Percentiles rank a stretch among this genome's conserved stretches.
These are phyloP conservation scores for Macroramphosus scolopax DNA, from an alignment of 2,797 vertebrate genomes.

Conservation along the genomic window DNA sequence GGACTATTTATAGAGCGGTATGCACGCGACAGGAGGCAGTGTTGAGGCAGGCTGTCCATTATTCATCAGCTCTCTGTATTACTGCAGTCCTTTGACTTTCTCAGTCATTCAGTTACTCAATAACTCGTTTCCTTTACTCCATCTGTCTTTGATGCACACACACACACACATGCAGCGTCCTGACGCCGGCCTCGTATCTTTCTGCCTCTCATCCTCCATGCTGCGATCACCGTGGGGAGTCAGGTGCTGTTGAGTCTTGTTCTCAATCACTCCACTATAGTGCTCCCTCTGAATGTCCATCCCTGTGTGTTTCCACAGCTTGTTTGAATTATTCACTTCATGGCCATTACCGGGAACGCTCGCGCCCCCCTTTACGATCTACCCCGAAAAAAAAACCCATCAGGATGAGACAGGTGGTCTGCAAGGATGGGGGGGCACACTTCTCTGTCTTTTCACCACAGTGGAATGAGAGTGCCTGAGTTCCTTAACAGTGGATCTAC, in stretches of 20 bases:
- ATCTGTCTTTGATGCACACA: slow-evolving; percentile 14
- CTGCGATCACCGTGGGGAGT: slow-evolving; percentile 19
- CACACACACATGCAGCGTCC: not conserved
- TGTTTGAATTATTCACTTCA: slow-evolving; percentile 75
- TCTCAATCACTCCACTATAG: slow-evolving; percentile 55
- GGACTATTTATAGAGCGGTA: slow-evolving; percentile 60
- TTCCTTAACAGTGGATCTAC: slow-evolving; percentile 27
- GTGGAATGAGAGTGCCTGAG: slow-evolving; percentile 21
- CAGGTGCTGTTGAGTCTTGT: slow-evolving; percentile 26
- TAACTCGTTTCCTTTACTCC: slow-evolving; percentile 20
- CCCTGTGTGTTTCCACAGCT: slow-evolving; percentile 50
- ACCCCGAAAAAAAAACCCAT: slow-evolving; percentile 45
- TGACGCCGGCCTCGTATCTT: slow-evolving; percentile 7
- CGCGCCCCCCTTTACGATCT: slow-evolving; percentile 17
- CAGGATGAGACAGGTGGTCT: slow-evolving; percentile 57
- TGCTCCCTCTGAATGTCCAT: slow-evolving; percentile 54
- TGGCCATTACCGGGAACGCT: slow-evolving; percentile 56
- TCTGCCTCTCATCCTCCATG: slow-evolving; percentile 3
- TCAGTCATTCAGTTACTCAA: slow-evolving; percentile 22
- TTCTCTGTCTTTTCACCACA: slow-evolving; percentile 36
- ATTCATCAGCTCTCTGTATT: slow-evolving; percentile 56
- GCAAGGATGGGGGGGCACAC: slow-evolving; percentile 20
- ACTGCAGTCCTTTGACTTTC: slow-evolving; percentile 35
- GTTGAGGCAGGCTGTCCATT: slow-evolving; percentile 53
- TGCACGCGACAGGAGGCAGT: slow-evolving; percentile 28